Conservation (phyloP, 1,140 invertebrate species). For the Gryllus bimaculatus region DNA sequence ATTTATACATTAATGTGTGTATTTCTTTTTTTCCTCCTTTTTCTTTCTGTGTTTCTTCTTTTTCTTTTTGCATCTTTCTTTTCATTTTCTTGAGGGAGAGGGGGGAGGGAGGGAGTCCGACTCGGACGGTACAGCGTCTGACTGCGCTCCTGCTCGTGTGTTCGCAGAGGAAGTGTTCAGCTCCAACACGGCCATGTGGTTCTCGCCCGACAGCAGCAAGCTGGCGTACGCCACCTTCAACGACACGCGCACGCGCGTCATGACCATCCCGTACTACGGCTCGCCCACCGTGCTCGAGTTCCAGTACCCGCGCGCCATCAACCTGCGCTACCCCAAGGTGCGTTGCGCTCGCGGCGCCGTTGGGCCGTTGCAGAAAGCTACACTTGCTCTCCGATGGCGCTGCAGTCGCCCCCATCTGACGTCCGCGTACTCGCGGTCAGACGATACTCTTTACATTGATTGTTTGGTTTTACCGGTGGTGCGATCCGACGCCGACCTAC, state of each 20-base stretch:
- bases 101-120: no score
- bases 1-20: not conserved
- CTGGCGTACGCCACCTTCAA: conserved; percentile 77
- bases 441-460: no score
- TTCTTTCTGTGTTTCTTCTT: not conserved
- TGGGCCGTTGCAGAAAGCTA: no score
- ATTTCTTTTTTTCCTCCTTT: not conserved
- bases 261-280: conserved; percentile 51
- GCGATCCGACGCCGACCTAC: no score
- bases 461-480: no score
- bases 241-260: conserved; percentile 63
- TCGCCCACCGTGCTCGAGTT: conserved; percentile 24
- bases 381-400: no score
- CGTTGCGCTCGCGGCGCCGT: conserved; percentile 20
- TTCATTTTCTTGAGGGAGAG: no score
- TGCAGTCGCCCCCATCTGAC: no score
- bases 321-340: conserved; percentile 70
- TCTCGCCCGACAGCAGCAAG: conserved; percentile 64
- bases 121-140: no score
- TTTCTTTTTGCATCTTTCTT: no score
- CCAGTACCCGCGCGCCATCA: conserved; percentile 51
- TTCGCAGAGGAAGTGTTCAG: conserved; percentile 21
- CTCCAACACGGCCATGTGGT: conserved; percentile 65
- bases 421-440: no score
- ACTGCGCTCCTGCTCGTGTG: not conserved